A percentile compares a stretch with the other conserved stretches of the same genome.
Conservation (phyloP, 2,888 invertebrate genomes). For the Macropis europaea region DNA sequence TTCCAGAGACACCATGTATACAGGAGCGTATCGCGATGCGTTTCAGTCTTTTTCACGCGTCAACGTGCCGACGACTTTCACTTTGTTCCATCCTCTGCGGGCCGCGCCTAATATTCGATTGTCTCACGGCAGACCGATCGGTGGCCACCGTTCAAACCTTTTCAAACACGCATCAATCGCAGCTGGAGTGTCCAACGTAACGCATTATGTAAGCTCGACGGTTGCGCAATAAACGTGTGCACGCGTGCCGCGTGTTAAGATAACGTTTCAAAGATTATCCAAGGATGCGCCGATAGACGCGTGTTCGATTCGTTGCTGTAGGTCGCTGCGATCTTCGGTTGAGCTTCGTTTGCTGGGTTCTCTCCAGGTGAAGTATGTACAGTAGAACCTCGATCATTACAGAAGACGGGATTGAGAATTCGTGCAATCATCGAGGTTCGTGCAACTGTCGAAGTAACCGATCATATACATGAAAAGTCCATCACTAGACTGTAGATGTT, state of each 20-base stretch:
- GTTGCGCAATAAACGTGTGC: constrained; percentile 31
- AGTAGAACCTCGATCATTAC: too few species aligned
- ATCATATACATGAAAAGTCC: too few species aligned
- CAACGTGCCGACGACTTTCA: constrained; percentile 53
- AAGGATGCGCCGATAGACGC: not conserved
- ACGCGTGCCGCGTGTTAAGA: constrained; percentile 31
- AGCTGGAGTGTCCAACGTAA: constrained; percentile 31
- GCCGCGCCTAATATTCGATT: constrained; percentile 52
- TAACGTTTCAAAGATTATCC: constrained; percentile 37
- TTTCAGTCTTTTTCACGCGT: constrained; percentile 48
- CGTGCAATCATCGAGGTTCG: too few species aligned
- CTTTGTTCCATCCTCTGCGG: constrained; percentile 49
- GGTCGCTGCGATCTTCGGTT: constrained; percentile 4
- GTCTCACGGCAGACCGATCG: too few species aligned
- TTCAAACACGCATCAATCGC: constrained; percentile 9
- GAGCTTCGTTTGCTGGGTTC: too few species aligned
- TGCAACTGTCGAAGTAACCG: too few species aligned
- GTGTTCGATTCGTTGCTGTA: constrained; percentile 12
- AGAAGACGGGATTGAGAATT: too few species aligned
- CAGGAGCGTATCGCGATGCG: constrained; percentile 44
- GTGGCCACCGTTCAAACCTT: too few species aligned
- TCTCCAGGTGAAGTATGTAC: too few species aligned
- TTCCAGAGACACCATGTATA: not conserved
- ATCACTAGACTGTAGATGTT: too few species aligned
- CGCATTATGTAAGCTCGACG: constrained; percentile 24